Percentiles rank a stretch among this genome's conserved stretches.
These are phyloP conservation scores for Beris chalybata DNA, from an alignment of 2,888 invertebrate species.

Conservation along the genomic window DNA sequence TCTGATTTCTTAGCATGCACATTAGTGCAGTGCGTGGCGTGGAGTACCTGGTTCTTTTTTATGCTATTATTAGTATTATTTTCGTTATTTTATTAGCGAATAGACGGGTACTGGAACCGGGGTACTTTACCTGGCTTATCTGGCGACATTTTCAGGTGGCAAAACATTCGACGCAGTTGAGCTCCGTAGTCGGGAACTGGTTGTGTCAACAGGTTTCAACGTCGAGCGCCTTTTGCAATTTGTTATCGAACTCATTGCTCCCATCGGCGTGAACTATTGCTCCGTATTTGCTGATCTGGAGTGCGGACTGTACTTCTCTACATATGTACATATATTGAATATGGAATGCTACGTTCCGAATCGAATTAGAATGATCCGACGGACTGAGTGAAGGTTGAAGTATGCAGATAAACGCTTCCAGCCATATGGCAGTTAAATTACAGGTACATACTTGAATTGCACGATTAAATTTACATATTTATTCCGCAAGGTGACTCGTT, in stretches of 20 bases:
- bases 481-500: too few relatives aligned
- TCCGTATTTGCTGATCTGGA: not conserved
- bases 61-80: not conserved
- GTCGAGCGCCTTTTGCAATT: conserved; percentile 28
- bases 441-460: too few relatives aligned
- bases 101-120: not conserved
- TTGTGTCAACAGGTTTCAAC: conserved; percentile 31
- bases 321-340: too few relatives aligned
- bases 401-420: too few relatives aligned
- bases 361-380: too few relatives aligned
- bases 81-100: not conserved
- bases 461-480: too few relatives aligned
- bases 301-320: too few relatives aligned
- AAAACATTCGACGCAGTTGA: not conserved
- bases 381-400: too few relatives aligned
- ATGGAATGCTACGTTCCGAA: too few relatives aligned
- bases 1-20: conserved; percentile 31
- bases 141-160: conserved; percentile 28
- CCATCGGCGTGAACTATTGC: conserved; percentile 34
- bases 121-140: conserved; percentile 8
- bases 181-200: conserved; percentile 18
- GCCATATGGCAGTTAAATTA: too few relatives aligned
- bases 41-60: not conserved
- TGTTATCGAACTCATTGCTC: conserved; percentile 34
- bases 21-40: conserved; percentile 8